These are phyloP conservation scores for Cheirogaleus medius DNA, from an alignment of 2,113 vertebrate species.

Conservation along the genomic window DNA sequence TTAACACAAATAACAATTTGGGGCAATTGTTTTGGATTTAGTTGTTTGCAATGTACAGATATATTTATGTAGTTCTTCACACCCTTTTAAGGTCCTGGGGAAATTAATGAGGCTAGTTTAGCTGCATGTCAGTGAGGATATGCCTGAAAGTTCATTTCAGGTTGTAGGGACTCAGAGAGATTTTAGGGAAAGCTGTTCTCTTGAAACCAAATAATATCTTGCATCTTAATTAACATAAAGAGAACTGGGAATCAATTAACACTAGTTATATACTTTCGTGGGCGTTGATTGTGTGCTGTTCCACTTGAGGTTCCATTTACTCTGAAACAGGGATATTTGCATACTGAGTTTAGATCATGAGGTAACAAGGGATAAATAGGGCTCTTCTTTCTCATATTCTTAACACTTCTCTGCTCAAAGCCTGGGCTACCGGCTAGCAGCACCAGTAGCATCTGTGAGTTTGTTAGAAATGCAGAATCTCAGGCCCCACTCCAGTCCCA, in stretches of 20 bases:
- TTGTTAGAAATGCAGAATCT: neutral
- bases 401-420: neutral
- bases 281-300: neutral
- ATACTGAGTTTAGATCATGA: neutral
- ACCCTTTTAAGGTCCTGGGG: neutral
- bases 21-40: neutral
- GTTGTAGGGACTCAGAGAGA: neutral
- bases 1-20: neutral
- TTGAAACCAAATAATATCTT: neutral
- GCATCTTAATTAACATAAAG: conserved; percentile 28
- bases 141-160: neutral
- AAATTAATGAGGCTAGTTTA: neutral
- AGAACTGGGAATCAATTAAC: conserved; percentile 22
- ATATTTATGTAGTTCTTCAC: neutral
- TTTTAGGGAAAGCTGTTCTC: neutral
- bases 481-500: neutral
- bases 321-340: conserved; percentile 25
- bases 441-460: neutral
- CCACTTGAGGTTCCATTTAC: neutral
- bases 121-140: neutral
- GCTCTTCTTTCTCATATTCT: neutral
- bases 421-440: neutral
- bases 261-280: neutral
- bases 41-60: neutral
- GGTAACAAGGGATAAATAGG: neutral